These are phyloP conservation scores for Exocentrus adspersus DNA, from an alignment of 2,888 invertebrate species.

Conservation along the genomic window DNA sequence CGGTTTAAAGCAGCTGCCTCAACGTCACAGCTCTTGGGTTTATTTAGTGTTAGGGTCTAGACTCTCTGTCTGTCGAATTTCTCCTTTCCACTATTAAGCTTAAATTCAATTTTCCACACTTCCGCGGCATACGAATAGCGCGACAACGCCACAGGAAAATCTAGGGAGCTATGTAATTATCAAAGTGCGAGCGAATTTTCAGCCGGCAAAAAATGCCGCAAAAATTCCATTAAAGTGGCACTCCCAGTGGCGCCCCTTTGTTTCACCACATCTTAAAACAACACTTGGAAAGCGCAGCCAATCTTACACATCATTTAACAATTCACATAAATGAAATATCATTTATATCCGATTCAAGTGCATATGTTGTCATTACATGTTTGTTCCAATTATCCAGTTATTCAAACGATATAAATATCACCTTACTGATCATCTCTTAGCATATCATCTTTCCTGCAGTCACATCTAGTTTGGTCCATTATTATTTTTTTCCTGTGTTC, in stretches of 20 bases:
- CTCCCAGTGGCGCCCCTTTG: background rate
- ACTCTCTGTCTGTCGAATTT: slow-evolving; percentile 50
- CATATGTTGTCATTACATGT: too few species aligned
- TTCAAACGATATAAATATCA: too few species aligned
- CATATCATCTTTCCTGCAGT: too few species aligned
- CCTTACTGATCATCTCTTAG: too few species aligned
- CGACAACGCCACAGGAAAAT: slow-evolving; percentile 30
- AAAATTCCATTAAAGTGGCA: background rate
- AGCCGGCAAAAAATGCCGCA: background rate
- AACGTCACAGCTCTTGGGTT: slow-evolving; percentile 36
- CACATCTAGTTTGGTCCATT: too few species aligned
- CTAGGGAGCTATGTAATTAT: slow-evolving; percentile 9
- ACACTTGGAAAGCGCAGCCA: too few species aligned
- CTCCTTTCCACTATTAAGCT: slow-evolving; percentile 51
- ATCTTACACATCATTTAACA: too few species aligned
- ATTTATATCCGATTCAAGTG: too few species aligned
- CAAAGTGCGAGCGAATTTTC: slow-evolving; percentile 3
- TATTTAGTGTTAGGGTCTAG: slow-evolving; percentile 46
- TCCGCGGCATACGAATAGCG: slow-evolving; percentile 53
- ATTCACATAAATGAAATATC: too few species aligned
- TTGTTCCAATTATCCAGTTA: too few species aligned
- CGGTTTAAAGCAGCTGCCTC: slow-evolving; percentile 37
- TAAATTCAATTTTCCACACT: slow-evolving; percentile 55
- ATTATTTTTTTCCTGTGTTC: too few species aligned
- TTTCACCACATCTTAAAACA: too few species aligned